Evolutionary conservation across 2,888 invertebrate genomes (phyloP).

Genomic region (Cheilosia soror): DNA sequence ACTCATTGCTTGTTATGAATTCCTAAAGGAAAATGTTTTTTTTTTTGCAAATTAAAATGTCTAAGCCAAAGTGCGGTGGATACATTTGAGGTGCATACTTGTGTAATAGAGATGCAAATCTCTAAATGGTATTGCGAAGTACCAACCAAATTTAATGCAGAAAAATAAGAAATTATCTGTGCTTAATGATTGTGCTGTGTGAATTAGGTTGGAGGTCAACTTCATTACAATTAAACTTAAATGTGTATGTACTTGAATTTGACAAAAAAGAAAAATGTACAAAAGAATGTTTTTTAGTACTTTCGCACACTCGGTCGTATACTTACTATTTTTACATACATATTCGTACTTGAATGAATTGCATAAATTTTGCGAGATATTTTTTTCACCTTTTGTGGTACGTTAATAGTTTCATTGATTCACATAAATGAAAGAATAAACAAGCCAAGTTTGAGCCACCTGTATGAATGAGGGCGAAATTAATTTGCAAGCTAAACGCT

Average conservation of each 20-base stretch:
- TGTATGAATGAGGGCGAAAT: too few relatives aligned
- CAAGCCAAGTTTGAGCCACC: too few relatives aligned
- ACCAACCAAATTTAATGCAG: background rate
- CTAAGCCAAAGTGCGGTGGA: constrained; percentile 28
- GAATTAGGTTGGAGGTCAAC: constrained; percentile 26
- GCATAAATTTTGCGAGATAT: background rate
- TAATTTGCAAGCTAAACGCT: too few relatives aligned
- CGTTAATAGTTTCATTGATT: background rate
- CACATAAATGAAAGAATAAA: too few relatives aligned
- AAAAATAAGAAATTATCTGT: constrained; percentile 21
- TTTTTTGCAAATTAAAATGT: constrained; percentile 11
- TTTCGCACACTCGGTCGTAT: constrained; percentile 33
- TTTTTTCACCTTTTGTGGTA: background rate
- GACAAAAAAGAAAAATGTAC: background rate
- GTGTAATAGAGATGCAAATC: constrained; percentile 29
- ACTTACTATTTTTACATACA: constrained; percentile 11
- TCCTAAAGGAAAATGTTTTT: constrained; percentile 11
- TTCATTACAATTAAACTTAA: background rate
- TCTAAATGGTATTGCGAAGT: constrained; percentile 16
- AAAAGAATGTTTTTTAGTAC: background rate
- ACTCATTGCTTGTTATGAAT: constrained; percentile 50
- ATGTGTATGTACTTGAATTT: background rate
- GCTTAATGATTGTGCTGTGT: constrained; percentile 34
- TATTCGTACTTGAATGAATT: background rate
- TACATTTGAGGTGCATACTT: constrained; percentile 11